These are phyloP conservation scores for Chironomus tepperi DNA, from an alignment of 1,140 invertebrate genomes.

Conservation along the genomic window DNA sequence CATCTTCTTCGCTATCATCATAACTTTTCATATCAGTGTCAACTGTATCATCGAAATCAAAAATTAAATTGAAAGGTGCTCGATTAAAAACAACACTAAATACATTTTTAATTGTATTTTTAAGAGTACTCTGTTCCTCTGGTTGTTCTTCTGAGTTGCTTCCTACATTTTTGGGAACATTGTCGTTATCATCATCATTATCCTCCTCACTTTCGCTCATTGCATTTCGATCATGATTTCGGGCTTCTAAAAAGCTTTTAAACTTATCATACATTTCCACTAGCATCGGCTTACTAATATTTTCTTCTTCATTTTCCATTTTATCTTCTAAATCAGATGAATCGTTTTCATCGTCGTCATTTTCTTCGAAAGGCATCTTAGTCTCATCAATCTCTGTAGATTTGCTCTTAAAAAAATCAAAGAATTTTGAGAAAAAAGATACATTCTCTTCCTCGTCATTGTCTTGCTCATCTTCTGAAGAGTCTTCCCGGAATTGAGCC, in stretches of 20 bases:
- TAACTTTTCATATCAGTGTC: conserved; percentile 27
- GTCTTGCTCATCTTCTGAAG: conserved; percentile 25
- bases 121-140: neutral
- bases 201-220: conserved; percentile 26
- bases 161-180: neutral
- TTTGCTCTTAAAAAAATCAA: conserved; percentile 26
- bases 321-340: conserved; percentile 25
- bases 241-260: neutral
- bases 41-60: conserved; percentile 24
- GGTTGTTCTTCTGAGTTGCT: conserved; percentile 26
- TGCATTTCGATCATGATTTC: conserved; percentile 24
- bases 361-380: conserved; percentile 25
- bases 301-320: conserved; percentile 23
- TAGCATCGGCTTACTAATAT: conserved; percentile 4
- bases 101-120: conserved; percentile 24
- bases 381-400: conserved; percentile 27
- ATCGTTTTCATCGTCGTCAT: conserved; percentile 28
- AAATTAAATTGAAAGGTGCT: conserved; percentile 34
- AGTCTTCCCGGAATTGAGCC: neutral
- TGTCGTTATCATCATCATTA: conserved; percentile 27
- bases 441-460: conserved; percentile 27
- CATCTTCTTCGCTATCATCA: conserved; percentile 27
- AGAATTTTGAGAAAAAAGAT: conserved; percentile 25
- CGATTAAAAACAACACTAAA: conserved; percentile 31
- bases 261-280: conserved; percentile 5